Conservation (phyloP, 2,888 invertebrate genomes). For the Ochropleura plecta region DNA sequence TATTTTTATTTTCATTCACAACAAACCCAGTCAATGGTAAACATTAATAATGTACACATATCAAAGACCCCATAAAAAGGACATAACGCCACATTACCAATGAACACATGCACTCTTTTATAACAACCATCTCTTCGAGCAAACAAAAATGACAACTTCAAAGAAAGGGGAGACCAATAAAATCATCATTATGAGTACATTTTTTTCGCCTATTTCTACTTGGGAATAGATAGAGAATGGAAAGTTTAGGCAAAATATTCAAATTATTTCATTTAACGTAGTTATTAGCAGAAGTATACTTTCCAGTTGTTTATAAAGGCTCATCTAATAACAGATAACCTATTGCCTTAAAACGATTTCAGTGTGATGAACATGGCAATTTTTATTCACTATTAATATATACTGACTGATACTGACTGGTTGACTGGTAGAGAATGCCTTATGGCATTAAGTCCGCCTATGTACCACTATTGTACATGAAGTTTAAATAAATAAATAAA, state of each 20-base stretch:
- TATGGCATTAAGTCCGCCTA: too few species aligned
- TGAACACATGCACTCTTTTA: constrained; percentile 57
- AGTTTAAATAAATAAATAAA: too few species aligned
- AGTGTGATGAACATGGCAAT: neutral
- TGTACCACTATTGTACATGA: too few species aligned
- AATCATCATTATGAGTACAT: constrained; percentile 63
- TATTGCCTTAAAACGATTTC: neutral
- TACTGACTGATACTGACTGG: too few species aligned
- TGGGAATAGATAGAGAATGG: constrained; percentile 13
- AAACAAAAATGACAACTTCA: constrained; percentile 55
- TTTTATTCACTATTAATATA: too few species aligned
- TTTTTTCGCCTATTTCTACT: constrained; percentile 26
- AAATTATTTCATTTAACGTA: neutral
- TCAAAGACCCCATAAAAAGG: constrained; percentile 45
- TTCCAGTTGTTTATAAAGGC: neutral
- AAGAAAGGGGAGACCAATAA: constrained; percentile 63
- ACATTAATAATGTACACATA: constrained; percentile 41
- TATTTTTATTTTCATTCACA: constrained; percentile 9
- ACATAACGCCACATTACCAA: constrained; percentile 54
- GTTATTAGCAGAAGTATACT: neutral
- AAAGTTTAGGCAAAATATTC: neutral
- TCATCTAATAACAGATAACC: neutral
- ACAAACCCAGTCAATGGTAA: constrained; percentile 23
- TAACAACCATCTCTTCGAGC: constrained; percentile 31
- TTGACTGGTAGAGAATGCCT: too few species aligned